phyloP scores from a whole-genome alignment of 2,888 invertebrate genomes.

The Muscina levida region DNA sequence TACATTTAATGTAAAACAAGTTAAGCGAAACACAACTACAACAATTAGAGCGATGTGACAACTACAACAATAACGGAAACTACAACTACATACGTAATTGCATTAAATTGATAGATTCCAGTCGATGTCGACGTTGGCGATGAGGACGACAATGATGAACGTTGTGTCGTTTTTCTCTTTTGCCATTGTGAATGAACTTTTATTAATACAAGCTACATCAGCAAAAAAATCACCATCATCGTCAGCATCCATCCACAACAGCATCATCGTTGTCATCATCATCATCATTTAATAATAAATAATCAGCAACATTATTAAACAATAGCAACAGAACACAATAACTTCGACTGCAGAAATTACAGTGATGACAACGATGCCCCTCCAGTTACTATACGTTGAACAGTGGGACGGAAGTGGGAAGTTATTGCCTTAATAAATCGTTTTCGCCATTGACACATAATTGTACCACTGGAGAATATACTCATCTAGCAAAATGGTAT shows the following conservation, averaged over 20 bases:
- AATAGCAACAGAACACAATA: neutral
- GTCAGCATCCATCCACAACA: no score
- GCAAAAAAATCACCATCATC: constrained; percentile 28
- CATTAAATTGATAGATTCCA: constrained; percentile 44
- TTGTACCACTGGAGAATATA: no score
- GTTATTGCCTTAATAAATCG: no score
- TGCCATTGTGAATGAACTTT: constrained; percentile 27
- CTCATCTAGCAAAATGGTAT: no score
- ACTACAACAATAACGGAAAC: neutral
- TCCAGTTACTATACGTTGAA: neutral
- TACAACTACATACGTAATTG: constrained; percentile 27
- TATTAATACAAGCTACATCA: constrained; percentile 46
- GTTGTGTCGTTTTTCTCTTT: constrained; percentile 4
- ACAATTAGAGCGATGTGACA: neutral
- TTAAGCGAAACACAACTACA: constrained; percentile 39
- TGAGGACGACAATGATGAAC: constrained; percentile 15
- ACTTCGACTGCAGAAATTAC: no score
- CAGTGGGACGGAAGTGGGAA: neutral
- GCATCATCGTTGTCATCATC: constrained; percentile 13
- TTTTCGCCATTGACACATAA: no score
- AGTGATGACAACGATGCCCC: no score
- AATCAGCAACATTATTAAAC: constrained; percentile 37
- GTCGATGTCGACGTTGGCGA: neutral
- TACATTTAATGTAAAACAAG: constrained; percentile 50
- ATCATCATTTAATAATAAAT: constrained; percentile 39